These are phyloP conservation scores for Entomobrya proxima DNA, from an alignment of 2,888 invertebrate genomes.

Conservation along the genomic window DNA sequence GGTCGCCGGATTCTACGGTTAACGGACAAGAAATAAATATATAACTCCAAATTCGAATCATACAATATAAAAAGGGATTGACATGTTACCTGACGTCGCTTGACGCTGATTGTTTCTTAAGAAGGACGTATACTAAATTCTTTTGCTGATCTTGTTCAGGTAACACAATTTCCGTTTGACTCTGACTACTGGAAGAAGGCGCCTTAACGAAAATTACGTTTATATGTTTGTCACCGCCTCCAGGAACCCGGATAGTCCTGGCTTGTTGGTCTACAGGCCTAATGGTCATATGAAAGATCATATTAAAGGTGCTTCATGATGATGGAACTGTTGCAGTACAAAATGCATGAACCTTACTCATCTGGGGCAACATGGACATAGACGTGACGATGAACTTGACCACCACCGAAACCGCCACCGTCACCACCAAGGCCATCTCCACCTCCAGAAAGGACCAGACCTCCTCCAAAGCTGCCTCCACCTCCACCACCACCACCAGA, in stretches of 20 bases:
- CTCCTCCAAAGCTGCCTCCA: constrained; percentile 33
- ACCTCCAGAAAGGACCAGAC: too few relatives aligned
- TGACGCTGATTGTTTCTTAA: constrained; percentile 39
- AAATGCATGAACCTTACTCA: constrained; percentile 12
- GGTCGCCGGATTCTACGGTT: constrained; percentile 51
- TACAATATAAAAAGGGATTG: too few relatives aligned
- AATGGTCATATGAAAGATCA: too few relatives aligned
- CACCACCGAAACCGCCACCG: constrained; percentile 77
- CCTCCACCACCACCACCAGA: constrained; percentile 22
- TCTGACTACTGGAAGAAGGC: constrained; percentile 43
- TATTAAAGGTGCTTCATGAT: too few relatives aligned
- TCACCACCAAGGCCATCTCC: constrained; percentile 79
- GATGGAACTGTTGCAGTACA: too few relatives aligned
- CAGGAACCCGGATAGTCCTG: constrained; percentile 46
- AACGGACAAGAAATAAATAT: too few relatives aligned
- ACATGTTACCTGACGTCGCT: constrained; percentile 39
- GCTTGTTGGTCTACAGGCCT: constrained; percentile 21
- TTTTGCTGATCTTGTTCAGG: constrained; percentile 82
- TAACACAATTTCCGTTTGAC: constrained; percentile 82
- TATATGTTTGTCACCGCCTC: constrained; percentile 53
- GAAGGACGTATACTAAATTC: constrained; percentile 52
- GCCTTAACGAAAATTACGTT: constrained; percentile 48
- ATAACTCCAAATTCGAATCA: too few relatives aligned
- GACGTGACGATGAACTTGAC: constrained; percentile 33
- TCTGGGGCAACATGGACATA: constrained; percentile 55